These are phyloP conservation scores for Ceramica pisi DNA, from an alignment of 2,888 invertebrate genomes.

Conservation along the genomic window DNA sequence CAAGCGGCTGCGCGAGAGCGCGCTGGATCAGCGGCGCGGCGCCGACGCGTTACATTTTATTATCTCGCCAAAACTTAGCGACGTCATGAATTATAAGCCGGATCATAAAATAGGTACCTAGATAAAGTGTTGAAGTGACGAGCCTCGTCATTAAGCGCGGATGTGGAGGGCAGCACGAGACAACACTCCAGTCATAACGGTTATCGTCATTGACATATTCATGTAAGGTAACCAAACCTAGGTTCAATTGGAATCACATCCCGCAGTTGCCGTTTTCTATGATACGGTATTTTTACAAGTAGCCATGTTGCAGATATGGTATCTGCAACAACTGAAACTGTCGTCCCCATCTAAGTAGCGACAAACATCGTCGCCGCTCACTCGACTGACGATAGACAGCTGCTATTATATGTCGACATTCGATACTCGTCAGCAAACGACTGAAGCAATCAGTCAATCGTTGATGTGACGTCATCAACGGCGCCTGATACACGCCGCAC, in stretches of 20 bases:
- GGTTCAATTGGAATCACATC: neutral
- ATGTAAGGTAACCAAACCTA: neutral
- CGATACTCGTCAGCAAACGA: constrained; percentile 4
- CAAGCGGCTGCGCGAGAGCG: too few species aligned
- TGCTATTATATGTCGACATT: neutral
- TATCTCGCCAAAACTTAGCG: constrained; percentile 58
- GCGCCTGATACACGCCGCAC: neutral
- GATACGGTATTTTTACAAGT: neutral
- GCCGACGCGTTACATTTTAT: constrained; percentile 60
- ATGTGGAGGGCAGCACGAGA: neutral
- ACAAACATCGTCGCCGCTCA: neutral
- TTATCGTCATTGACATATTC: neutral
- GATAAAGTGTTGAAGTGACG: constrained; percentile 58
- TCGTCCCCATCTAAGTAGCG: neutral
- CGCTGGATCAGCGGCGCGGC: constrained; percentile 3
- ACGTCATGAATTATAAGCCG: constrained; percentile 63
- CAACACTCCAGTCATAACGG: neutral
- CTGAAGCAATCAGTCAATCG: constrained; percentile 27
- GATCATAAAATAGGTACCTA: constrained; percentile 62
- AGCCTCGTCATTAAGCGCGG: neutral
- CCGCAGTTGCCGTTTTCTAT: neutral
- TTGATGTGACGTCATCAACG: constrained; percentile 17
- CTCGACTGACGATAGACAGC: neutral
- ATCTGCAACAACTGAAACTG: neutral
- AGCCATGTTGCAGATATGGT: neutral